Base-by-base conservation (phyloP, 2,113 vertebrate species). In the Oxygymnocypris stewartii region DNA sequence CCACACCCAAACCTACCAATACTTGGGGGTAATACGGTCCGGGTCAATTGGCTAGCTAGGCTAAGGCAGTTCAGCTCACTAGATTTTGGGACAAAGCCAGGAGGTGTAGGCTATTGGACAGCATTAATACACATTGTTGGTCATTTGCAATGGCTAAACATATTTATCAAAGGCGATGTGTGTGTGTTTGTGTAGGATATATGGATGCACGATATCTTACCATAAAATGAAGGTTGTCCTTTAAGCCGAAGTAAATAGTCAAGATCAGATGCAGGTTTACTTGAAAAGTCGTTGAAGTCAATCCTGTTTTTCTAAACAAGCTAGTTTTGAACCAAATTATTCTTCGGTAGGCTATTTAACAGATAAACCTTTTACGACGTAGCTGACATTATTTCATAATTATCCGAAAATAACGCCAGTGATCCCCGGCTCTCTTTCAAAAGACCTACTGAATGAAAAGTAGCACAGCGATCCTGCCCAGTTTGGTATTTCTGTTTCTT, bases 341-440 rank as follows among this genome's bases (percentile, higher is more conserved):
- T n/a, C n/a, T n/a, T 31, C 4, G 10, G n/a, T 49, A 20, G 25
- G 14, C 2, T 49, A 1, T 69, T 82, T 20, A 42, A 61, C 37
- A 0, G 57, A 18, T 6, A 28, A 8, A 31, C 59, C 51, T 78
- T 31, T 51, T 78, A 31, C 44, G 75, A 78, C 14, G 75, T 28
- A 31, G n/a, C 1, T n/a, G 13, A 51, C 75, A n/a, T n/a, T n/a
- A n/a, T n/a, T n/a, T n/a, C n/a, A n/a, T n/a, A n/a, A n/a, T n/a
- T n/a, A n/a, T n/a, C n/a, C n/a, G n/a, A n/a, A n/a, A 28, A 82
- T 44, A 82, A 82, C n/a, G 28, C 16, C 31, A 79, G 35, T 67
- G 61, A 65, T 67, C 63, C 9, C 42, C 42, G 42, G 80, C 63
- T 82, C 28, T n/a, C 14, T 63, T 69, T 69, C 44, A 82, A 69